These are phyloP conservation scores for Caenorhabditis angaria DNA, from an alignment of 2,888 invertebrate genomes.

Conservation along the genomic window DNA sequence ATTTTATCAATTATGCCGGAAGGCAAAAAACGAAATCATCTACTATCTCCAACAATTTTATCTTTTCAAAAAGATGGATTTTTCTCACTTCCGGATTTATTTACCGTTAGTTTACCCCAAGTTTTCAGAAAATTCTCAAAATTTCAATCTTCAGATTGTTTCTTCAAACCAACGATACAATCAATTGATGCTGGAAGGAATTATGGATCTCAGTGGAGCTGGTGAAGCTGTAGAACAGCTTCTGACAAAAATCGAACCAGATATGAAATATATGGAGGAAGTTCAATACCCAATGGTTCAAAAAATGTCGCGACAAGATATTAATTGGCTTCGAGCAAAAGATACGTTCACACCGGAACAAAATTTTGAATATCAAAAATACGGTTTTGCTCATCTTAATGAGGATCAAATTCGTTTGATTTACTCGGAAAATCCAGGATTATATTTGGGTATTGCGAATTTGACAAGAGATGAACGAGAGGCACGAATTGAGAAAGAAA, in stretches of 20 bases:
- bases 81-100: conserved; percentile 60
- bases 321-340: conserved; percentile 49
- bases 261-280: conserved; percentile 49
- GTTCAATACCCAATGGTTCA: conserved; percentile 59
- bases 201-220: conserved; percentile 54
- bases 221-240: conserved; percentile 42
- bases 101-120: conserved; percentile 44
- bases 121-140: too few relatives aligned
- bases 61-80: conserved; percentile 65
- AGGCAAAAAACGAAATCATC: conserved; percentile 28
- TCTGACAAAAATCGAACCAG: conserved; percentile 27
- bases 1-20: conserved; percentile 59
- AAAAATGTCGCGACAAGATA: conserved; percentile 52
- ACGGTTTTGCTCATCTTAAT: conserved; percentile 53
- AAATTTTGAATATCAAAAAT: conserved; percentile 39
- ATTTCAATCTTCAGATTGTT: conserved; percentile 30
- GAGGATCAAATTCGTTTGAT: conserved; percentile 51
- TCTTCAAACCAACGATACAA: conserved; percentile 48
- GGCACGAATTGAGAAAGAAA: conserved; percentile 48
- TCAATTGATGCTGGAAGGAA: conserved; percentile 51
- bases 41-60: conserved; percentile 61
- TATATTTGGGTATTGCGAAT: conserved; percentile 20
- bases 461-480: conserved; percentile 41
- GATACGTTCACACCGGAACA: conserved; percentile 46
- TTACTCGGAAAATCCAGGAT: conserved; percentile 38